Conservation (phyloP, 2,888 invertebrate species). For the Gari tellinella region DNA sequence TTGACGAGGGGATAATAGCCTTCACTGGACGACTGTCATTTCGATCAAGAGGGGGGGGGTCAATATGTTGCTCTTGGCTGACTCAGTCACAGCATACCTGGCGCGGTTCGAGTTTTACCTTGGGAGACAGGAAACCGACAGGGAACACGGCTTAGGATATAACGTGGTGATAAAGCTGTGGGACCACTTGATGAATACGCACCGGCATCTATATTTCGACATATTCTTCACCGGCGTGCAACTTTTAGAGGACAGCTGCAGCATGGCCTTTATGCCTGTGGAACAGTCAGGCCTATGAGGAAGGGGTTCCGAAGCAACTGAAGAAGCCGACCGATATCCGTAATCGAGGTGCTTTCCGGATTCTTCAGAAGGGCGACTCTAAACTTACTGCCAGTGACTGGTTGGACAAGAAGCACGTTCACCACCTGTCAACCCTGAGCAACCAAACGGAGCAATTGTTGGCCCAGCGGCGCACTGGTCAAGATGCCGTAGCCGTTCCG, state of each 20-base stretch:
- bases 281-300: conserved; percentile 19
- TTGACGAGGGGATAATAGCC: no score
- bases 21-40: no score
- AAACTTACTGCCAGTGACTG: conserved; percentile 27
- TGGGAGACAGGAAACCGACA: no score
- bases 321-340: conserved; percentile 25
- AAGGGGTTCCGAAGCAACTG: conserved; percentile 30
- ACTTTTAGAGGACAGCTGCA: conserved; percentile 17
- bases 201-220: conserved; percentile 20
- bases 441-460: conserved; percentile 8
- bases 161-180: no score
- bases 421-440: conserved; percentile 40
- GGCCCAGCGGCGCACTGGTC: background rate
- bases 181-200: no score
- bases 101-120: no score
- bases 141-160: no score
- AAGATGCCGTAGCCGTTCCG: background rate
- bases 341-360: conserved; percentile 28
- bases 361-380: conserved; percentile 26
- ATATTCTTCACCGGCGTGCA: conserved; percentile 33
- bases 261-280: conserved; percentile 36
- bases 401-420: conserved; percentile 27
- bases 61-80: no score
- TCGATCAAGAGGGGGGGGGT: no score
- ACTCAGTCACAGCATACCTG: no score